phyloP scores from a whole-genome alignment of 2,888 invertebrate genomes.

The Trichogramma evanescens region DNA sequence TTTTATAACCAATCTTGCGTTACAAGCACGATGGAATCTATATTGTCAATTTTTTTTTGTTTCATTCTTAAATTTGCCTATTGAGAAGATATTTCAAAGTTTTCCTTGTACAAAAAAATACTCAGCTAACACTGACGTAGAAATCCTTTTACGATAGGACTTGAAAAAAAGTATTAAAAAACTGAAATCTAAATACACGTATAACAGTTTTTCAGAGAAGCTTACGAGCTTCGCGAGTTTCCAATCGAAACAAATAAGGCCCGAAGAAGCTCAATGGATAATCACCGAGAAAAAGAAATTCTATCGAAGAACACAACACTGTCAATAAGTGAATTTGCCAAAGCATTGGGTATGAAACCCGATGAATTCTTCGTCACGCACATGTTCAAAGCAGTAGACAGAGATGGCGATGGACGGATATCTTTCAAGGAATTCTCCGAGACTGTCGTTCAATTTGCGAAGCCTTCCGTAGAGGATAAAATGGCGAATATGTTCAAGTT shows the following conservation, averaged over 20 bases:
- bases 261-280: constrained; percentile 58
- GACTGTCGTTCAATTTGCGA: constrained; percentile 84
- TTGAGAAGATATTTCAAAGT: too few species aligned
- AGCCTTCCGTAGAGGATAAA: constrained; percentile 89
- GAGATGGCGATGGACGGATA: constrained; percentile 86
- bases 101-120: not conserved
- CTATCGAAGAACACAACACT: constrained; percentile 90
- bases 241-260: constrained; percentile 83
- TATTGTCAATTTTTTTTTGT: too few species aligned
- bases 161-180: too few species aligned
- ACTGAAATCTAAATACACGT: too few species aligned
- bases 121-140: not conserved
- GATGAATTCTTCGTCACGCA: constrained; percentile 92
- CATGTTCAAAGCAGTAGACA: constrained; percentile 97
- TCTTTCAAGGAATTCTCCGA: constrained; percentile 94
- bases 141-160: not conserved
- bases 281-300: constrained; percentile 73
- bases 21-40: too few species aligned
- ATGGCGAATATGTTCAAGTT: constrained; percentile 92
- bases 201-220: constrained; percentile 84
- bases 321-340: constrained; percentile 88
- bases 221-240: constrained; percentile 80
- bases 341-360: constrained; percentile 89
- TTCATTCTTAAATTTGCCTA: too few species aligned
- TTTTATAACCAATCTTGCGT: too few species aligned